A percentile compares a stretch with the other conserved stretches of the same genome.
Conservation (phyloP, 1,140 invertebrate genomes). For the Ceratitis capitata region DNA sequence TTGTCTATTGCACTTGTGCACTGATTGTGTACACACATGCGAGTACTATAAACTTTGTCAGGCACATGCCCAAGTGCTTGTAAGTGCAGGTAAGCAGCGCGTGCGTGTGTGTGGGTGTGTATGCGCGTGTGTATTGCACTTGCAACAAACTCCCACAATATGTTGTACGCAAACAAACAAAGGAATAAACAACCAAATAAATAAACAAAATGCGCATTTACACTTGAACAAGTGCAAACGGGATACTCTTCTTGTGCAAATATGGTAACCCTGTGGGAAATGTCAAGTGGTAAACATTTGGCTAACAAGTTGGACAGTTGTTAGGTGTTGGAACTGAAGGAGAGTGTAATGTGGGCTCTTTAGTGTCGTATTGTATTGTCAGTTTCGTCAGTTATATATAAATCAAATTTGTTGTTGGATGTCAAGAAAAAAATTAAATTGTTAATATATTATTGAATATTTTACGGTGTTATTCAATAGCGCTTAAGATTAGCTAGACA, state of each 20-base stretch:
- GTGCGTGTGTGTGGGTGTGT: too few relatives aligned
- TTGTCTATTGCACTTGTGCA: not conserved
- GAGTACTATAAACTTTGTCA: conserved; percentile 3
- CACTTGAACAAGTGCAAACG: not conserved
- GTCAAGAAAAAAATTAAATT: too few relatives aligned
- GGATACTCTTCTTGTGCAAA: not conserved
- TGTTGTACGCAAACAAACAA: not conserved
- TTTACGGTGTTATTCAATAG: too few relatives aligned
- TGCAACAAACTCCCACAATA: not conserved
- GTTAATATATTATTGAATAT: too few relatives aligned
- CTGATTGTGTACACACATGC: not conserved
- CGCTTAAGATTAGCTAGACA: too few relatives aligned
- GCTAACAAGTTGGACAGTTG: not conserved
- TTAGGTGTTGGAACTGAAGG: not conserved
- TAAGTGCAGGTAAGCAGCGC: not conserved
- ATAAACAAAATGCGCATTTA: conserved; percentile 4
- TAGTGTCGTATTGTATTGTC: too few relatives aligned
- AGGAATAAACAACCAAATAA: not conserved
- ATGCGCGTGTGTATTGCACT: not conserved
- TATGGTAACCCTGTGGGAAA: not conserved
- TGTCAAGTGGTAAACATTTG: not conserved
- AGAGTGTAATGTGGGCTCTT: too few relatives aligned
- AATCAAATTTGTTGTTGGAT: too few relatives aligned
- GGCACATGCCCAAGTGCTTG: not conserved
- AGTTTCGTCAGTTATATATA: too few relatives aligned